Evolutionary conservation across 2,113 vertebrate genomes (phyloP), one percentile per base, ranked within the genome.

Genomic region (Salminus brasiliensis): DNA sequence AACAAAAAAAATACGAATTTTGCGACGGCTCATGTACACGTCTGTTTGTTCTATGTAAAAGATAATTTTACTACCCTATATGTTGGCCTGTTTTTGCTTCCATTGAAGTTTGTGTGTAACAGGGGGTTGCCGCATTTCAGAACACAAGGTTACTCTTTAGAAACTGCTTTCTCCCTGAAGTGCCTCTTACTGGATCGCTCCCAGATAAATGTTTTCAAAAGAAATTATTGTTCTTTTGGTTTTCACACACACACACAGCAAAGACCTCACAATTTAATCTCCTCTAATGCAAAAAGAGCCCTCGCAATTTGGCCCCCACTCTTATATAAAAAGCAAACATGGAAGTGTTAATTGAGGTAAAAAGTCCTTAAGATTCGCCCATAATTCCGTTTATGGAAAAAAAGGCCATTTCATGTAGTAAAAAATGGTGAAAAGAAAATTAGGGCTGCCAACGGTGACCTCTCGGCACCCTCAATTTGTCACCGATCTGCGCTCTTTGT

Each of bases 401-500:
- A 89, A 79, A 89, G 84, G 88, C 91, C 91, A 91, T 91, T 94
- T 94, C 88, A 66, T 84, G 66, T 89, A 82, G 62, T 36, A 77
- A 79, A 89, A 86, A 85, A 85, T 88, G 87, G 81, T 82, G 83
- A 88, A 70, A 80, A 71, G 79, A 88, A 88, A 93, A 90, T 89
- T 81, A 81, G 87, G 81, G 75, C 84, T 76, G 85, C 76, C 84
- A 59, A 78, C 52, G 74, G 57, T 88, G 91, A 93, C 91, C 93
- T 87, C 83, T 81, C 80, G 53, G 72, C 88, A 92, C 91, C 91
- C 82, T 90, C 95, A 95, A 93, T 96, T 96, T 97, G 94, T 95
- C 95, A 93, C 92, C 90, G 91, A 94, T 95, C 92, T 90, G 92
- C 91, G 81, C 82, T 88, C 90, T 96, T 96, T 96, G 93, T 95